A percentile compares a stretch with the other conserved stretches of the same genome.
Conservation (phyloP, 2,113 vertebrate genomes). For the Murina feae region DNA sequence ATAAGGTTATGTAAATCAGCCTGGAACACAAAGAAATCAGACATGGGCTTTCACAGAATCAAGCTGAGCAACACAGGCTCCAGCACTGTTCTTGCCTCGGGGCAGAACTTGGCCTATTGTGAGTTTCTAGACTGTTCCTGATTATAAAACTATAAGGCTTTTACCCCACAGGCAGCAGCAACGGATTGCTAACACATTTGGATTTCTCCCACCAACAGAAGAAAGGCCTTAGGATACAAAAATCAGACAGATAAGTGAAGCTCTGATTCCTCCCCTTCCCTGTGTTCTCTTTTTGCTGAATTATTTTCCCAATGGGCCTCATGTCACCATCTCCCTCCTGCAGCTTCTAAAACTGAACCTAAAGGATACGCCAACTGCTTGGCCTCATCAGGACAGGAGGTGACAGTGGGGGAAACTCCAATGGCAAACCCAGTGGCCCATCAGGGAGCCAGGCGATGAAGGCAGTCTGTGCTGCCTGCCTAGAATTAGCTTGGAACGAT, state of each 20-base stretch:
- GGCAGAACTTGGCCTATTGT: not conserved
- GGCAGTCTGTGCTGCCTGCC: not conserved
- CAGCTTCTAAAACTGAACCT: not conserved
- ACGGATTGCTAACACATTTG: not conserved
- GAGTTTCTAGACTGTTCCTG: not conserved
- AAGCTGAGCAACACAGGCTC: not conserved
- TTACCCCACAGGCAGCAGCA: not conserved
- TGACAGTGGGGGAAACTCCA: not conserved
- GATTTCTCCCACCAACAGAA: not conserved
- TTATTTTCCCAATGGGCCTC: not conserved
- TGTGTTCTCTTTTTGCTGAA: not conserved
- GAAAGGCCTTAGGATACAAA: not conserved
- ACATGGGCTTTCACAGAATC: not conserved
- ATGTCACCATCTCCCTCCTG: not conserved
- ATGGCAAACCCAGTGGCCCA: not conserved
- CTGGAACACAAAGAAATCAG: not conserved
- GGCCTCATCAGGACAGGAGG: not conserved
- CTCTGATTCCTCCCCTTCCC: not conserved
- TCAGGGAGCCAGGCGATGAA: not conserved
- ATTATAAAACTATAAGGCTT: not conserved
- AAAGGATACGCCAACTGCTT: not conserved
- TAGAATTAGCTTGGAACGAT: not conserved
- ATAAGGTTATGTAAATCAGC: constrained; percentile 19
- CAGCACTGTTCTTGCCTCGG: not conserved
- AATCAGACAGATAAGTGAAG: not conserved